A percentile compares a stretch with the other conserved stretches of the same genome.
These are phyloP conservation scores for Eupithecia abbreviata DNA, from an alignment of 2,888 invertebrate species.

Conservation along the genomic window DNA sequence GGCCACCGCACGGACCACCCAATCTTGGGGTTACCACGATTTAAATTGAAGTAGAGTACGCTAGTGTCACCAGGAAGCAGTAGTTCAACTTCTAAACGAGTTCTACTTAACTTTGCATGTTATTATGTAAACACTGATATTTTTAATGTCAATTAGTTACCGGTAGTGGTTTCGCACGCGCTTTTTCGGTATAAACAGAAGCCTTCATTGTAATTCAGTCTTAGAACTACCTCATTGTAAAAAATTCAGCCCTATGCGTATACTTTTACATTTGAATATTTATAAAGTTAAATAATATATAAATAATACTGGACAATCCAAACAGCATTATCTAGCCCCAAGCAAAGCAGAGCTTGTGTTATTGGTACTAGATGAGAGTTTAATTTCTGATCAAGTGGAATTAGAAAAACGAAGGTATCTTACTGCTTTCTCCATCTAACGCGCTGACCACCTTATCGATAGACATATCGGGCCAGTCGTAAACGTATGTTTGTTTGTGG, in stretches of 20 bases:
- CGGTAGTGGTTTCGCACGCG: too few relatives aligned
- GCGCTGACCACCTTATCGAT: conserved; percentile 35
- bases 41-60: conserved; percentile 27
- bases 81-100: neutral
- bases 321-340: too few relatives aligned
- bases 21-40: conserved; percentile 28
- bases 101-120: neutral
- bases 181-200: too few relatives aligned
- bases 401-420: neutral
- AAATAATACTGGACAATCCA: too few relatives aligned
- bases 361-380: neutral
- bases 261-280: too few relatives aligned
- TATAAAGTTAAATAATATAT: too few relatives aligned
- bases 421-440: conserved; percentile 13
- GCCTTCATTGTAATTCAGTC: too few relatives aligned
- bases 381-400: neutral
- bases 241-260: too few relatives aligned
- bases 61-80: conserved; percentile 5
- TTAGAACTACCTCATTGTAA: too few relatives aligned
- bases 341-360: too few relatives aligned
- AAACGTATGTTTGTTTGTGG: conserved; percentile 44
- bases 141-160: too few relatives aligned
- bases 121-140: neutral
- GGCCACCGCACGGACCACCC: conserved; percentile 35
- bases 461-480: conserved; percentile 45